A percentile compares a stretch with the other conserved stretches of the same genome.
Evolutionary conservation across 2,888 invertebrate species (phyloP).

Genomic region (Biston betularia): DNA sequence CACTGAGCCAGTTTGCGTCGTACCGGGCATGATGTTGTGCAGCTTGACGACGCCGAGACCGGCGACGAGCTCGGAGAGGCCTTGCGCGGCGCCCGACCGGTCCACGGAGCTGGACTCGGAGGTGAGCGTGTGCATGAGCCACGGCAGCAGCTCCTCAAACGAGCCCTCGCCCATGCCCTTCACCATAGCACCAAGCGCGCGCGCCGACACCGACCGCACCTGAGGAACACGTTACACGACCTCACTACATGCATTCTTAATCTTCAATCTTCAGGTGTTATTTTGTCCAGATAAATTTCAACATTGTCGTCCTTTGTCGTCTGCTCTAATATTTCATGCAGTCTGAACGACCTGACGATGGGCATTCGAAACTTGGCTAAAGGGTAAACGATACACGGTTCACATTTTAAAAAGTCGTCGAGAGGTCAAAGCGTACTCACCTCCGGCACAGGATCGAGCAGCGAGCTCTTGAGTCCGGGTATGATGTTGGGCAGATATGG

Average conservation of each 20-base stretch:
- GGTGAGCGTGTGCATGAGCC: conserved; percentile 99
- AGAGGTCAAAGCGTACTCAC: conserved; percentile 63
- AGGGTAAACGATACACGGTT: neutral
- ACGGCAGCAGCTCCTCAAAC: conserved; percentile 98
- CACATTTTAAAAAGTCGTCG: neutral
- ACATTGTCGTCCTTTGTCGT: no score
- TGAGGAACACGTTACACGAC: conserved; percentile 47
- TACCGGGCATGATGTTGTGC: conserved; percentile 97
- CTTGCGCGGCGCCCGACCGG: conserved; percentile 97
- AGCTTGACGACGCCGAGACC: conserved; percentile 98
- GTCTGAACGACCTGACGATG: neutral
- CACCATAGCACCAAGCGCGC: conserved; percentile 99
- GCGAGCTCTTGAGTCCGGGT: conserved; percentile 97
- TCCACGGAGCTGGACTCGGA: conserved; percentile 98
- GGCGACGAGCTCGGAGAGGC: conserved; percentile 98
- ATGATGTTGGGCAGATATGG: conserved; percentile 98
- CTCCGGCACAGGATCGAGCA: conserved; percentile 99
- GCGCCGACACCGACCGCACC: conserved; percentile 97
- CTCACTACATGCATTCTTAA: no score
- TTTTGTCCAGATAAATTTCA: no score
- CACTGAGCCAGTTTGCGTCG: conserved; percentile 2
- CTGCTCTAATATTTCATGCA: no score
- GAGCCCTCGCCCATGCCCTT: conserved; percentile 98
- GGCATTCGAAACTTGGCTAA: neutral
- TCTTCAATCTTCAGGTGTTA: no score